A percentile compares a stretch with the other conserved stretches of the same genome.
These are phyloP conservation scores for Drosophila barbarae DNA, from an alignment of 2,888 invertebrate genomes.

Conservation along the genomic window DNA sequence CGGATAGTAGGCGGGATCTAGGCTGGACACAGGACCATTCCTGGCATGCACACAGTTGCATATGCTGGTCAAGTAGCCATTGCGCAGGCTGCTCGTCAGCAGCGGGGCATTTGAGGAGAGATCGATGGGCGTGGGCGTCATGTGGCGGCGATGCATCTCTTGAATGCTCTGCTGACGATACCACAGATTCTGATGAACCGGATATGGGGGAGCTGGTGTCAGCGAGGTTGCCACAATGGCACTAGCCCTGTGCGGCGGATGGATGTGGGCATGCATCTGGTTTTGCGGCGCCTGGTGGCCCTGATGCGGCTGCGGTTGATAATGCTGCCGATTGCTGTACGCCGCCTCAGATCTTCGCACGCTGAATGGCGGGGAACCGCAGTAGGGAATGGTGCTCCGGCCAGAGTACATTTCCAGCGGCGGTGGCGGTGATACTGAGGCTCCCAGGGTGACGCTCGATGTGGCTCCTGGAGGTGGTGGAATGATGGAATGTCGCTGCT, in stretches of 20 bases:
- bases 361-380: conserved; percentile 77
- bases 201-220: conserved; percentile 83
- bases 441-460: conserved; percentile 56
- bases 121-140: conserved; percentile 79
- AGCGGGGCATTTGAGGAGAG: conserved; percentile 78
- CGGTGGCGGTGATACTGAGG: conserved; percentile 70
- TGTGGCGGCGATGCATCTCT: conserved; percentile 82
- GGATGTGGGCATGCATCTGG: conserved; percentile 72
- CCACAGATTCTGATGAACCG: conserved; percentile 88
- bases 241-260: conserved; percentile 60
- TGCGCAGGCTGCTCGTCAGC: conserved; percentile 75
- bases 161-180: conserved; percentile 85
- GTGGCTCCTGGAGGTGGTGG: conserved; percentile 43
- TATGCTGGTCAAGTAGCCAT: conserved; percentile 74
- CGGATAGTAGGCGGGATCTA: conserved; percentile 76
- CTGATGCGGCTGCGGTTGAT: conserved; percentile 63
- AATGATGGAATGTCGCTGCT: conserved; percentile 29
- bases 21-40: conserved; percentile 76
- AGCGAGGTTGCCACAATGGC: conserved; percentile 60
- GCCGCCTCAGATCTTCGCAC: conserved; percentile 65
- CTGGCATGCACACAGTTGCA: conserved; percentile 78
- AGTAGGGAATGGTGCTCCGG: conserved; percentile 71
- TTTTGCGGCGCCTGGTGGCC: conserved; percentile 71
- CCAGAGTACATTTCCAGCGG: conserved; percentile 72
- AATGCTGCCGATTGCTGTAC: conserved; percentile 64